Conservation (phyloP, 2,113 vertebrate genomes). For the Strix aluco region DNA sequence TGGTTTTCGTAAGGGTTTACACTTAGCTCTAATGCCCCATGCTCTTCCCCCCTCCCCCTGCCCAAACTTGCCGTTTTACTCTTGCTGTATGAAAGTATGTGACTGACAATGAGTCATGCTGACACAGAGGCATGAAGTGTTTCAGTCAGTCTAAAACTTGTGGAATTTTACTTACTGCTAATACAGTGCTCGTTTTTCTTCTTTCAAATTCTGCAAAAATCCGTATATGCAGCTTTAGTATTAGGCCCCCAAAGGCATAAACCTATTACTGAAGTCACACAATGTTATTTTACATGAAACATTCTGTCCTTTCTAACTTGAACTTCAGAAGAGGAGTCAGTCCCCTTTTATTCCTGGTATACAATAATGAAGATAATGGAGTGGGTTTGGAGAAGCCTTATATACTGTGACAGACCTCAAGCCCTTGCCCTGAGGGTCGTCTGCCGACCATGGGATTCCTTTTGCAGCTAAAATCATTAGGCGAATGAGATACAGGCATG, state of each 20-base stretch:
- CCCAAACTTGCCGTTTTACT: neutral
- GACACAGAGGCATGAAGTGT: neutral
- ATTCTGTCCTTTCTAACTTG: constrained; percentile 60
- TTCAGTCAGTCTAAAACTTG: constrained; percentile 23
- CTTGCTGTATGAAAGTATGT: neutral
- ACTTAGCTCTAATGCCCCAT: neutral
- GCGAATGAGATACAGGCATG: constrained; percentile 44
- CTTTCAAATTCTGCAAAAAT: constrained; percentile 58
- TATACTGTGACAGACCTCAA: constrained; percentile 46
- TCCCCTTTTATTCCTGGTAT: constrained; percentile 67
- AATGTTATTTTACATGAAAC: constrained; percentile 65
- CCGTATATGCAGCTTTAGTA: constrained; percentile 40
- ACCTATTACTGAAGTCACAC: constrained; percentile 62
- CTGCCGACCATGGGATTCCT: constrained; percentile 38
- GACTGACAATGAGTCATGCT: constrained; percentile 9
- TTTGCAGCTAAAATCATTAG: constrained; percentile 59
- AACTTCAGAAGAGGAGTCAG: constrained; percentile 60
- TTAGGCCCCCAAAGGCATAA: constrained; percentile 57
- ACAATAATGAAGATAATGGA: constrained; percentile 70
- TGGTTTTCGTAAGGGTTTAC: neutral
- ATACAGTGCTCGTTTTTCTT: constrained; percentile 6
- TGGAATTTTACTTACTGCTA: constrained; percentile 39
- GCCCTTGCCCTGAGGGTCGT: constrained; percentile 36
- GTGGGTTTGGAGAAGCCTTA: constrained; percentile 65
- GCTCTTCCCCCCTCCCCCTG: neutral